Evolutionary conservation across 2,888 invertebrate genomes (phyloP).

Genomic region (Scaptomyza parva): DNA sequence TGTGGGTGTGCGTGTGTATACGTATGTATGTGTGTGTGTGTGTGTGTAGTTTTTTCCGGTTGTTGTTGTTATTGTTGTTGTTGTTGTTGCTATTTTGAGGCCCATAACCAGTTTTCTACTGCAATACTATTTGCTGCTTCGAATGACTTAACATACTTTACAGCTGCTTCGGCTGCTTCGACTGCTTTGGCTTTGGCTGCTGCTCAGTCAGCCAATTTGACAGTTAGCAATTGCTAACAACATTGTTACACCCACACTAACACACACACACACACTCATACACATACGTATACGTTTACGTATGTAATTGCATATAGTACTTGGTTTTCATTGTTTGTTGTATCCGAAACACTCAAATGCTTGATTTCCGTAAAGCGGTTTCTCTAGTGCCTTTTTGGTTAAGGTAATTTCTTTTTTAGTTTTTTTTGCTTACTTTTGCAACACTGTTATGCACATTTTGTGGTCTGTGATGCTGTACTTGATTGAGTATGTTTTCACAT

Average conservation of each 20-base stretch:
- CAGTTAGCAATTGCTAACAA: slow-evolving; percentile 64
- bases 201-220: slow-evolving; percentile 72
- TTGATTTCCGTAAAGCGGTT: slow-evolving; percentile 22
- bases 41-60: neutral
- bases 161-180: slow-evolving; percentile 15
- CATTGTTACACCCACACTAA: slow-evolving; percentile 60
- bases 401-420: slow-evolving; percentile 8
- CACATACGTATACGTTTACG: slow-evolving; percentile 1
- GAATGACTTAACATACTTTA: slow-evolving; percentile 18
- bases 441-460: neutral
- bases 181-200: slow-evolving; percentile 22
- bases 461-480: neutral
- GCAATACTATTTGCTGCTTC: slow-evolving; percentile 2
- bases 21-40: slow-evolving; percentile 1
- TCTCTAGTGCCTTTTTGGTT: slow-evolving; percentile 6
- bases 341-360: slow-evolving; percentile 24
- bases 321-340: slow-evolving; percentile 52
- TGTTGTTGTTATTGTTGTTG: slow-evolving; percentile 4
- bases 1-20: slow-evolving; percentile 1
- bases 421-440: too few relatives aligned
- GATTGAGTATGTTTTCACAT: neutral
- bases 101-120: slow-evolving; percentile 30
- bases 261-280: slow-evolving; percentile 2
- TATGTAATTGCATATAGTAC: slow-evolving; percentile 28
- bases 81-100: slow-evolving; percentile 16